phyloP scores from a whole-genome alignment of 2,888 invertebrate species.

The Lycaena phlaeas region DNA sequence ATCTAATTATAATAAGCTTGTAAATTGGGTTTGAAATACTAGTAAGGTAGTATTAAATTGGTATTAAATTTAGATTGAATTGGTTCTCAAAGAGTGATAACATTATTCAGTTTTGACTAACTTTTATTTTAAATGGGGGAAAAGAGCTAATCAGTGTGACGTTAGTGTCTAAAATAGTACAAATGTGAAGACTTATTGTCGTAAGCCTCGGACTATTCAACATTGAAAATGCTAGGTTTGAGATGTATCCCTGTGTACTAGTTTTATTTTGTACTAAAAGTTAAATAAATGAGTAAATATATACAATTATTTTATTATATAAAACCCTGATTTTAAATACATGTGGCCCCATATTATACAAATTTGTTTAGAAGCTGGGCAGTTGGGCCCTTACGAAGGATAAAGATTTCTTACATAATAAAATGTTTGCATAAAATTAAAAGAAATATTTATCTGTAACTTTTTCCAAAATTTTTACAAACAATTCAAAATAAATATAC shows the following conservation, averaged over 20 bases:
- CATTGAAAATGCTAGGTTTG: constrained; percentile 74
- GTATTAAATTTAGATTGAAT: constrained; percentile 42
- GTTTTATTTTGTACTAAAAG: constrained; percentile 75
- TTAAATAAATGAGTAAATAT: constrained; percentile 71
- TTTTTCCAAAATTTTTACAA: too few relatives aligned
- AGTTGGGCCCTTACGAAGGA: too few relatives aligned
- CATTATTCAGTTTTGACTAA: constrained; percentile 70
- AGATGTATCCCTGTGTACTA: constrained; percentile 75
- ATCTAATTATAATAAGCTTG: constrained; percentile 43
- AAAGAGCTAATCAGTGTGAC: constrained; percentile 69
- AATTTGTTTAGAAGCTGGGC: too few relatives aligned
- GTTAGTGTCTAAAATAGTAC: constrained; percentile 74
- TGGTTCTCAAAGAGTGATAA: constrained; percentile 63
- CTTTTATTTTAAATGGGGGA: constrained; percentile 60
- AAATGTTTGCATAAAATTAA: too few relatives aligned
- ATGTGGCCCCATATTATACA: too few relatives aligned
- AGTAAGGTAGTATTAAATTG: constrained; percentile 47
- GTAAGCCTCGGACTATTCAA: constrained; percentile 73
- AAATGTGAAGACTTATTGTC: constrained; percentile 75
- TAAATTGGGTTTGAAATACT: constrained; percentile 50
- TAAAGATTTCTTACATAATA: too few relatives aligned
- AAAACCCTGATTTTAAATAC: too few relatives aligned
- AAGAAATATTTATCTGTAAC: too few relatives aligned
- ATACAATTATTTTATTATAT: constrained; percentile 13
- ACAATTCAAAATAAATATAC: too few relatives aligned